Evolutionary conservation across 2,797 vertebrate species (phyloP).

Genomic region (Enteromius viviparus): DNA sequence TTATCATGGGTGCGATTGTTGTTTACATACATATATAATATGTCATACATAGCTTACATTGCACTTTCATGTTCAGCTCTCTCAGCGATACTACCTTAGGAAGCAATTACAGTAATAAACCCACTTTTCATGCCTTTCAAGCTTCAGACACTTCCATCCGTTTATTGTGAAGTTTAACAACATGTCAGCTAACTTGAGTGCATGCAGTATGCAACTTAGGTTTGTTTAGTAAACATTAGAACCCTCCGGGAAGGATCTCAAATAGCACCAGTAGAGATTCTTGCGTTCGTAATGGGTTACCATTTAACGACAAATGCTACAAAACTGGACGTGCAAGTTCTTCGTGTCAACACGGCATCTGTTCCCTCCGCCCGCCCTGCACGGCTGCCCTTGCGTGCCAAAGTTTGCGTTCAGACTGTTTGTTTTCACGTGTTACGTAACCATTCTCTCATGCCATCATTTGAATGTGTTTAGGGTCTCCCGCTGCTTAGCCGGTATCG

Average conservation of each 20-base stretch:
- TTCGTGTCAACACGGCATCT: neutral
- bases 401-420: conserved; percentile 42
- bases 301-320: conserved; percentile 5
- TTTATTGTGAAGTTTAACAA: conserved; percentile 23
- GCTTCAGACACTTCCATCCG: neutral
- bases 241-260: neutral
- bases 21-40: too few relatives aligned
- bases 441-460: conserved; percentile 14
- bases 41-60: neutral
- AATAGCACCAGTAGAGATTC: neutral
- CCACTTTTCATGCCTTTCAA: neutral
- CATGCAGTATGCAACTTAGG: conserved; percentile 2
- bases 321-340: conserved; percentile 47
- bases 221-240: conserved; percentile 33
- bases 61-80: neutral
- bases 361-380: conserved; percentile 24
- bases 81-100: neutral
- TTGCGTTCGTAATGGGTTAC: neutral
- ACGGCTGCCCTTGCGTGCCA: neutral
- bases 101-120: neutral
- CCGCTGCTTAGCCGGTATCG: neutral
- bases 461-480: neutral
- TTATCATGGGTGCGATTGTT: too few relatives aligned
- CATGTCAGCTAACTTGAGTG: neutral
- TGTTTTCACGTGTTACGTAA: conserved; percentile 51